Evolutionary conservation across 2,888 invertebrate genomes (phyloP), one percentile per base, ranked within the genome.

Genomic region (Eudemis profundana): DNA sequence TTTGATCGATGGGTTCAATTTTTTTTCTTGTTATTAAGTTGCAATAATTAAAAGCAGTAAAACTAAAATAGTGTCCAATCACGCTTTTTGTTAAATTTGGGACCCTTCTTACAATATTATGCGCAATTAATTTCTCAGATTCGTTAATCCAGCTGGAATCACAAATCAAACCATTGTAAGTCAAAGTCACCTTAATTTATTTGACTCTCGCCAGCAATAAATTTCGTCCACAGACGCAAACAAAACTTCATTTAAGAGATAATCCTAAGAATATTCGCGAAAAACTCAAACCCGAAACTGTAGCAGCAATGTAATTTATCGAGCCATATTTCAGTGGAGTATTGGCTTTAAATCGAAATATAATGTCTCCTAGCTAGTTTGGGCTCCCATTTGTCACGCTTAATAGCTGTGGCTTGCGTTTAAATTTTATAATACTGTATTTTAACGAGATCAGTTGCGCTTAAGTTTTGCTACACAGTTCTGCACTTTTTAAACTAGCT

Each of bases 281-380:
- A 64, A 64, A 64, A 59, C 64, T 50, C 56, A 19, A 57, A 49
- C 27, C 21, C 27, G 38, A 42, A 64, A 63, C 57, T 57, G 64
- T 57, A 44, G 36, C 57, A 21, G 4, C 44, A 14, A 2, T 29
- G 36, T 44, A 50, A 64, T 64, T 64, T 64, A 64, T 59, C n/a
- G 23, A 23, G 57, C 64, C 64, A 64, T 64, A 64, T 36, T 51
- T 64, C 57, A 64, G 56, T 17, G 8, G 54, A 23, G 57, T 64
- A 64, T 64, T 64, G 64, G 64, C 64, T 64, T 64, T 64, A 64
- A 64, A 64, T 64, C 64, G 64, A 64, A 64, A 64, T 64, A 64
- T 64, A 64, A 64, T 64, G 64, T 64, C 64, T 64, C 40, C 44
- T 15, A 44, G 64, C 64, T 59, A 64, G 64, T 64, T 64, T 64